These are phyloP conservation scores for Paramuricea clavata DNA, from an alignment of 92 coral and sea anemone genomes.

Conservation along the genomic window DNA sequence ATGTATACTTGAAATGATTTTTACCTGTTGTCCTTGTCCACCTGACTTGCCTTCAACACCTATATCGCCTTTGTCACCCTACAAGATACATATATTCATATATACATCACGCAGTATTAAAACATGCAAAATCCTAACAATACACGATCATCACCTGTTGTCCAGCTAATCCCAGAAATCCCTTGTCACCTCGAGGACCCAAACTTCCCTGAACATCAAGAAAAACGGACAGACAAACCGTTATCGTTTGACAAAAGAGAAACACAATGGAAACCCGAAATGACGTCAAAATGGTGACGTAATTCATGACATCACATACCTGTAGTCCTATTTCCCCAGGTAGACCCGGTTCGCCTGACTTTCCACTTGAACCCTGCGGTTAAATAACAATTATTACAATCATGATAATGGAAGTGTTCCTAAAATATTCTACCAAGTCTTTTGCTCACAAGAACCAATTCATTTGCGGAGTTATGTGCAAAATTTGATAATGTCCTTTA, in stretches of 20 bases:
- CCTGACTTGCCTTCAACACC: slow-evolving; percentile 29
- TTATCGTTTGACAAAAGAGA: background rate
- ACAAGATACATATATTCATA: background rate
- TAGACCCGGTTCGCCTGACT: slow-evolving; percentile 23
- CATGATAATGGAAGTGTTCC: too few species aligned
- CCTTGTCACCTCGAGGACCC: slow-evolving; percentile 39
- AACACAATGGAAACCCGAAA: background rate
- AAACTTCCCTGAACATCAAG: background rate
- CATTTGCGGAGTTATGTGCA: too few species aligned
- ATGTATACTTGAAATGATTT: background rate
- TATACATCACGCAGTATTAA: too few species aligned
- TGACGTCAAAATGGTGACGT: background rate
- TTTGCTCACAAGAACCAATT: too few species aligned
- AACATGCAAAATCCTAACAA: background rate
- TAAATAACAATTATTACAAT: background rate
- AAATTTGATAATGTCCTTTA: too few species aligned
- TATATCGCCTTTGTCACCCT: slow-evolving; percentile 15
- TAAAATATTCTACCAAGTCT: too few species aligned
- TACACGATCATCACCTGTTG: slow-evolving; percentile 8
- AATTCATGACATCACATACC: slow-evolving; percentile 14
- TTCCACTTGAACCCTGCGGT: slow-evolving; percentile 10
- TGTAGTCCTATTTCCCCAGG: slow-evolving; percentile 32
- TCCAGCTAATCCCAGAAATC: slow-evolving; percentile 19
- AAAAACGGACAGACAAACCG: background rate
- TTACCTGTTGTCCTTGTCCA: slow-evolving; percentile 19